phyloP scores from a whole-genome alignment of 2,113 vertebrate genomes.

The Lates calcarifer region DNA sequence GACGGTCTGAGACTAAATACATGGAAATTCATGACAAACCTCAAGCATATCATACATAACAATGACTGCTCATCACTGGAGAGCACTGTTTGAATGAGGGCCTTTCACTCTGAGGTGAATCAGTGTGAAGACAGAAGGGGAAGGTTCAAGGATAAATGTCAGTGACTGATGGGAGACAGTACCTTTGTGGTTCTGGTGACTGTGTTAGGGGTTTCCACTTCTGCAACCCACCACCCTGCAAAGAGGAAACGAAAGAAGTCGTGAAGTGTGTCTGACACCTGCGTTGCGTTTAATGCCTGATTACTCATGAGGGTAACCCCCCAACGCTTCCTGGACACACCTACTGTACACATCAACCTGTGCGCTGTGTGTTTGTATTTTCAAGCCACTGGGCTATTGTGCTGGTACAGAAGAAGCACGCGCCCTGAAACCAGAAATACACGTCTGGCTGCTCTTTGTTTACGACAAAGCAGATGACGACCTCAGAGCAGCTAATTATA shows the following conservation, averaged over 20 bases:
- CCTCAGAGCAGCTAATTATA: conserved; percentile 4
- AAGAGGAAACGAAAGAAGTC: conserved; percentile 60
- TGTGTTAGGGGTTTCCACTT: conserved; percentile 88
- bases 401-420: neutral
- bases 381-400: conserved; percentile 1
- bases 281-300: neutral
- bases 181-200: conserved; percentile 92
- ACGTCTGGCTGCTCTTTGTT: conserved; percentile 58
- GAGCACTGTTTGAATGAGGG: neutral
- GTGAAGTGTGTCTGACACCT: conserved; percentile 41
- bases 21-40: conserved; percentile 58
- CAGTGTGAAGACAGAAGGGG: neutral
- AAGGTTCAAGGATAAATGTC: neutral
- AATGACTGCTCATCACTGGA: neutral
- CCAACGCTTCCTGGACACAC: conserved; percentile 34
- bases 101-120: neutral
- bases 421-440: conserved; percentile 71
- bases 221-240: conserved; percentile 85
- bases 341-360: conserved; percentile 13
- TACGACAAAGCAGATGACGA: conserved; percentile 10
- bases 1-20: conserved; percentile 1
- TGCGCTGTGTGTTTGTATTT: conserved; percentile 27
- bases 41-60: conserved; percentile 11
- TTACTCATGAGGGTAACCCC: conserved; percentile 35
- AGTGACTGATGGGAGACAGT: conserved; percentile 16